Evolutionary conservation across 2,797 vertebrate genomes (phyloP), one percentile per base, ranked within the genome.

Genomic region (Melanogrammus aeglefinus): DNA sequence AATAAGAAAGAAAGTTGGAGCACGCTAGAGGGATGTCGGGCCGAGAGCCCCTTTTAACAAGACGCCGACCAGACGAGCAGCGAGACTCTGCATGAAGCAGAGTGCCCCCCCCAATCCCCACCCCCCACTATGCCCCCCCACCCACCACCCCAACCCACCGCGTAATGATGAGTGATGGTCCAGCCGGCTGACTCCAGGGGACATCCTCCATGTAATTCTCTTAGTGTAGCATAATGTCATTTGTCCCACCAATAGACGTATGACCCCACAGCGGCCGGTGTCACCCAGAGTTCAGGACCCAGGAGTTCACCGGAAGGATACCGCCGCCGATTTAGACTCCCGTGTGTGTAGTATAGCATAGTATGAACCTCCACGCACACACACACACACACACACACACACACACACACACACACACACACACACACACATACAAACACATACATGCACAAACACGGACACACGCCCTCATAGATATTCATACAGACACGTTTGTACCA

Each of bases 151-250:
- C 8, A 9, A 14, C 1, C 6, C 21, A 1, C 21, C 21, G 4
- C 91, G 86, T 92, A 92, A 93, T 91, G 86, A 85, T 92, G 93
- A 93, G 85, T 91, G 90, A 93, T 94, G 73, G 78, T 83, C n/a
- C 77, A 82, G 86, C 87, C 78, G 33, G 78, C 78, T 86, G 89
- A 90, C 91, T 91, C 85, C 88, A 81, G 91, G 92, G 91, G 91
- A 93, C 91, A 91, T 93, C 91, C 91, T 92, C 90, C 88, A 78
- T 91, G 90, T 92, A 92, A 93, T 93, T 93, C 93, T 90, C 91
- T 91, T 93, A 92, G 88, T 89, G 92, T 86, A 83, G 90, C 90
- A 88, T 91, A 91, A 92, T 92, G 86, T 90, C 84, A 93, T 94
- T 92, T 92, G 92, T 91, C 92, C 89, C 75, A 76, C 90, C 92